These are phyloP conservation scores for Hymenochirus boettgeri DNA, from an alignment of 2,113 vertebrate species.

Conservation along the genomic window DNA sequence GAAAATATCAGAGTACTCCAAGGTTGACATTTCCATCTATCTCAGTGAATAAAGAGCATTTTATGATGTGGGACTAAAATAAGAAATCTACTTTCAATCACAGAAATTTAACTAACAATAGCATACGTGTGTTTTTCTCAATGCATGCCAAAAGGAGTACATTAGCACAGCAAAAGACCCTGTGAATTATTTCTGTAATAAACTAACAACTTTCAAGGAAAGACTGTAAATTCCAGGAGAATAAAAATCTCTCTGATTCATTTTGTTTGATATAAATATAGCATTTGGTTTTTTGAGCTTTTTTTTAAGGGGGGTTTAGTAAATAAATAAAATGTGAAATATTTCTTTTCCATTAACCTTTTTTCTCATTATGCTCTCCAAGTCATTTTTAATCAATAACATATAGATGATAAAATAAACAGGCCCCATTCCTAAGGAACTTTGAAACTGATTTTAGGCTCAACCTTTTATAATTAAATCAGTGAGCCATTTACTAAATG, in stretches of 20 bases:
- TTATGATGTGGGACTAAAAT: constrained; percentile 31
- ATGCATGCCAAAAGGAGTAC: background rate
- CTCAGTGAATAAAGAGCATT: constrained; percentile 32
- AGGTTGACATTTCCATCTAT: constrained; percentile 44
- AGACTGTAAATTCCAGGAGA: background rate
- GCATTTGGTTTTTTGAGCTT: too few species aligned
- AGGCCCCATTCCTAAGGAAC: too few species aligned
- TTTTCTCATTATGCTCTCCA: too few species aligned
- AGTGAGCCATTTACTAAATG: too few species aligned
- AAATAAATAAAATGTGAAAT: background rate
- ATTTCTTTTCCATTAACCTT: too few species aligned
- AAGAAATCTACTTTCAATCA: constrained; percentile 41
- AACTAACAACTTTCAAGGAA: background rate
- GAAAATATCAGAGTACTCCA: constrained; percentile 31
- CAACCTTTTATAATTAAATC: too few species aligned
- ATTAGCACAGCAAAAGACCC: background rate
- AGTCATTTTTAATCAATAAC: too few species aligned
- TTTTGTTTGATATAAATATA: background rate
- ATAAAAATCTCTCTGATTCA: background rate
- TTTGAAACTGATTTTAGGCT: too few species aligned
- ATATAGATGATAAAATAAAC: too few species aligned
- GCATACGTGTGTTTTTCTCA: background rate
- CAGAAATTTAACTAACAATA: constrained; percentile 31
- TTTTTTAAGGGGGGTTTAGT: background rate
- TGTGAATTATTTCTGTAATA: background rate